A percentile compares a stretch with the other conserved stretches of the same genome.
Evolutionary conservation across 2,797 vertebrate species (phyloP).

Genomic region (Enteromius trimaculatus): DNA sequence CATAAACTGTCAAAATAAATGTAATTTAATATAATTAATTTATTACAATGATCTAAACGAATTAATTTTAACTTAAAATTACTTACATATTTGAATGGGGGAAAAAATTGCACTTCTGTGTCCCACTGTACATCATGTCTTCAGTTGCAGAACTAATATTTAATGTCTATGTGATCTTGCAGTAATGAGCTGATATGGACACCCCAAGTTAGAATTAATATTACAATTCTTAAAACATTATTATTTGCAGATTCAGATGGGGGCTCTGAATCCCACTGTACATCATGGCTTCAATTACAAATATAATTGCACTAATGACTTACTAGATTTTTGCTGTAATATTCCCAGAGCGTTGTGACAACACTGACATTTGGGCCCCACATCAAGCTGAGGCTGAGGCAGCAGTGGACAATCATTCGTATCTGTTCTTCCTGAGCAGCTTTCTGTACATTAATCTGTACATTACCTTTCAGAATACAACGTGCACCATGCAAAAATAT

Average conservation of each 20-base stretch:
- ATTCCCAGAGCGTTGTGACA: constrained; percentile 91
- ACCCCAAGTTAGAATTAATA: background rate
- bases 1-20: background rate
- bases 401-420: constrained; percentile 92
- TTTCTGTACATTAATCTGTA: constrained; percentile 72
- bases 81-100: background rate
- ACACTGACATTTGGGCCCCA: constrained; percentile 86
- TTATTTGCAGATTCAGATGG: background rate
- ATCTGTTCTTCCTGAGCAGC: constrained; percentile 86
- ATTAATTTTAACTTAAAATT: background rate
- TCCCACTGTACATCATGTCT: background rate
- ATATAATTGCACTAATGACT: constrained; percentile 59
- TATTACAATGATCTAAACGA: background rate
- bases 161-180: constrained; percentile 3
- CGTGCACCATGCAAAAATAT: background rate
- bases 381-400: constrained; percentile 85
- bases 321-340: constrained; percentile 94
- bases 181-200: background rate
- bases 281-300: background rate
- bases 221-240: background rate
- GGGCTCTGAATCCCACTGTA: background rate
- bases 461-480: constrained; percentile 23
- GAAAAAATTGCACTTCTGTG: background rate
- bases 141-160: background rate
- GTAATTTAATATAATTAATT: background rate